Conservation (phyloP, 2,113 vertebrate genomes). For the Lepus timidus region DNA sequence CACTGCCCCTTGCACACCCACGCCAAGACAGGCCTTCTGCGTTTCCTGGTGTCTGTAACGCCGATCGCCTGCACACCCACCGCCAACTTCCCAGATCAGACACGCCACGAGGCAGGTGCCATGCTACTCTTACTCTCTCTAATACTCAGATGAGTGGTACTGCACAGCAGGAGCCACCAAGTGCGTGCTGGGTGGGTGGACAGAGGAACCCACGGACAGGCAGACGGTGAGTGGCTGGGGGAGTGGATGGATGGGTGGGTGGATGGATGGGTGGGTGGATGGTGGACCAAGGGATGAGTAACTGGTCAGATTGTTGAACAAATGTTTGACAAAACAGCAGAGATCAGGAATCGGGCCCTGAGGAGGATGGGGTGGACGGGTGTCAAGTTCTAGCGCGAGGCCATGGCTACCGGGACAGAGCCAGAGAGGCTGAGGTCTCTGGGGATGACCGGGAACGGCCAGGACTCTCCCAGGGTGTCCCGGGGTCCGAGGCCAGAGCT, state of each 20-base stretch:
- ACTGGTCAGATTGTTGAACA: neutral
- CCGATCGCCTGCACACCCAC: neutral
- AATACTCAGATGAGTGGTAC: neutral
- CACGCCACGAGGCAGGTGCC: fast-evolving
- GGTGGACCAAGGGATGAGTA: neutral
- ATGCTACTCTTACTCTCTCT: neutral
- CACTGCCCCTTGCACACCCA: neutral
- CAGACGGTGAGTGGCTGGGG: no score
- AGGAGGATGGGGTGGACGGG: neutral
- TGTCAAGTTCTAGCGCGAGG: neutral
- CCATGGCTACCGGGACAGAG: neutral
- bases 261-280: fast-evolving
- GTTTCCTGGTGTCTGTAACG: neutral
- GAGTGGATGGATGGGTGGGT: fast-evolving
- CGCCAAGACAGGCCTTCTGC: neutral
- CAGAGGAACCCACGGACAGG: no score
- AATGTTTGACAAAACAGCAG: neutral
- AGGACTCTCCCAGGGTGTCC: neutral
- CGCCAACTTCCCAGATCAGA: neutral
- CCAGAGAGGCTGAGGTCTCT: neutral
- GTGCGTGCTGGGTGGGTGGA: neutral
- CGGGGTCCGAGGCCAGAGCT: neutral
- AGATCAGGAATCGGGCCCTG: neutral
- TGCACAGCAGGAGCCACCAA: neutral
- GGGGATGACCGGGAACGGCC: neutral